Evolutionary conservation across 2,113 vertebrate genomes (phyloP), one percentile per base, ranked within the genome.

Genomic region (Patagioenas fasciata): DNA sequence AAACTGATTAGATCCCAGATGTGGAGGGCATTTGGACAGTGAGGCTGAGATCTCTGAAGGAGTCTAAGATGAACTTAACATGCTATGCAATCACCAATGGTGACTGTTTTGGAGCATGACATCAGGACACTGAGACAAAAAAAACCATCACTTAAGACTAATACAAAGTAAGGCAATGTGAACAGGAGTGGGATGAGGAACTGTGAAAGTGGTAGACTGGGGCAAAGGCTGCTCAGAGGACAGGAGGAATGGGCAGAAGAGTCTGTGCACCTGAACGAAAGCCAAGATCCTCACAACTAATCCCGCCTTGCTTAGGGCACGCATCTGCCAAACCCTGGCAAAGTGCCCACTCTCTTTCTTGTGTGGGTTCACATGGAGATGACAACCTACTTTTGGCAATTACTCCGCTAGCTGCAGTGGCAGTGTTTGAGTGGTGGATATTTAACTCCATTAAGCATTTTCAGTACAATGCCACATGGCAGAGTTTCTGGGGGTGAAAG

Each of bases 251-350:
- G 0, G 54, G 44, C 44, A 72, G 32, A 91, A 79, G 23, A 64
- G 24, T 47, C 87, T 58, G 29, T 81, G 74, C 0, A 3, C 29
- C 66, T 60, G 80, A 82, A 82, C 1, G 4, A 65, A 89, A 91
- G 73, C 87, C 85, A 92, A 93, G 67, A 80, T 80, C 69, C 44
- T 64, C 78, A 62, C 36, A 79, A 92, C 36, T 85, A 48, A 91
- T 65, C 57, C 73, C 0, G 3, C 40, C 58, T 92, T 51, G 70
- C 87, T 89, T 65, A 73, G 36, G 75, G 89, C 74, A 88, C 80
- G 31, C 85, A 82, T 61, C 81, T 93, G 85, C 87, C 85, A 93
- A 95, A 54, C 47, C 10, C 54, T 91, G 87, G 95, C 91, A 62
- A 89, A 93, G 36, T 42, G 66, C 89, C 93, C 44, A 11, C 47